These are phyloP conservation scores for Drosophila niveifrons DNA, from an alignment of 2,888 invertebrate species.

Conservation along the genomic window DNA sequence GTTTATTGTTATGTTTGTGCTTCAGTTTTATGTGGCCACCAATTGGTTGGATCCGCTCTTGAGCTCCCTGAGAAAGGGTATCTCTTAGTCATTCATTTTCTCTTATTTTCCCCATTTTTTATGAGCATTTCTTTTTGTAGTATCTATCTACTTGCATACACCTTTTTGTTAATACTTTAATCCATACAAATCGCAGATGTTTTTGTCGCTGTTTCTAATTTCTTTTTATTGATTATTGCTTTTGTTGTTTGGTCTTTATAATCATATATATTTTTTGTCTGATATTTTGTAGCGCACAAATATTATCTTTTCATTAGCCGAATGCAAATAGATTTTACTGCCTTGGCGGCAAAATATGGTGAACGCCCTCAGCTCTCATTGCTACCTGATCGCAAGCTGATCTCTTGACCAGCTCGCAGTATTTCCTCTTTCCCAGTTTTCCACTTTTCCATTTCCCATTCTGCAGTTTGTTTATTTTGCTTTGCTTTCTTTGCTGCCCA, in stretches of 20 bases:
- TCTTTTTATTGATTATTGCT: constrained; percentile 37
- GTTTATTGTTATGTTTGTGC: constrained; percentile 67
- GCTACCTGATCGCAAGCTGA: constrained; percentile 46
- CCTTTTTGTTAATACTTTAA: constrained; percentile 21
- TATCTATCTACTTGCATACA: background rate
- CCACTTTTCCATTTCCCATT: background rate
- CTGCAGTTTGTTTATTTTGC: constrained; percentile 43
- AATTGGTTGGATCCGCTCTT: constrained; percentile 40
- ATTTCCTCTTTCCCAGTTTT: constrained; percentile 10
- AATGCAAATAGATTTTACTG: constrained; percentile 68
- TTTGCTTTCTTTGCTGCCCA: constrained; percentile 32
- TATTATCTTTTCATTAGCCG: constrained; percentile 73
- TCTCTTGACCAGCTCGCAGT: constrained; percentile 18
- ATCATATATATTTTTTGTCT: constrained; percentile 15
- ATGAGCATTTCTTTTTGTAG: background rate
- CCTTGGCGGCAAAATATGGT: constrained; percentile 46
- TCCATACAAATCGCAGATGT: constrained; percentile 45
- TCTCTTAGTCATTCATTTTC: background rate
- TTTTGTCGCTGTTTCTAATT: constrained; percentile 2
- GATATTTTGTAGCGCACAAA: constrained; percentile 53
- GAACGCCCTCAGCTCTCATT: constrained; percentile 59
- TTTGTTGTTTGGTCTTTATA: constrained; percentile 30
- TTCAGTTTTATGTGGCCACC: constrained; percentile 54
- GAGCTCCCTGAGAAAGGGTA: constrained; percentile 1
- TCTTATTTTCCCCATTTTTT: background rate